Percentiles rank a stretch among this genome's conserved stretches.
Conservation (phyloP, 1,140 invertebrate genomes). For the Arion vulgaris region DNA sequence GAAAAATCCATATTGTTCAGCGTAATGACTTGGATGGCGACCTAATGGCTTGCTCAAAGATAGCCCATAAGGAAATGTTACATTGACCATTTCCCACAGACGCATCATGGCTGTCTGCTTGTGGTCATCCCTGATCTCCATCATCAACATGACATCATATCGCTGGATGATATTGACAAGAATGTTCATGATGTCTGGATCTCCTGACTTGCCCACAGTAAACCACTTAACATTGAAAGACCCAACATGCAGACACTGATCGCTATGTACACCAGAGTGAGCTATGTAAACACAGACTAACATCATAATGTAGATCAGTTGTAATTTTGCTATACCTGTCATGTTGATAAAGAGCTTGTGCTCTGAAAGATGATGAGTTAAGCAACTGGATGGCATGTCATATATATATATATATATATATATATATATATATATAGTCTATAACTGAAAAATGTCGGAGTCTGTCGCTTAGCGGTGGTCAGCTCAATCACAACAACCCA, state of each 20-base stretch:
- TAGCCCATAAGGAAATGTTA: neutral
- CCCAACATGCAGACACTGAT: neutral
- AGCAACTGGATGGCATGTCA: too few relatives aligned
- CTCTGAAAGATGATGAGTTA: neutral
- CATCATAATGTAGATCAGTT: neutral
- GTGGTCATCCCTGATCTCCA: slow-evolving; percentile 13
- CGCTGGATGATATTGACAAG: slow-evolving; percentile 10
- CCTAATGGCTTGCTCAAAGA: slow-evolving; percentile 1
- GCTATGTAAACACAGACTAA: neutral
- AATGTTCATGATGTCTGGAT: neutral
- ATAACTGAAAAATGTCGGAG: too few relatives aligned
- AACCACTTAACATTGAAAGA: slow-evolving; percentile 26
- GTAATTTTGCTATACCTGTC: neutral
- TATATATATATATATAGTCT: too few relatives aligned
- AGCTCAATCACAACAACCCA: too few relatives aligned
- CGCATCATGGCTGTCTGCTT: neutral
- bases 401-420: too few relatives aligned
- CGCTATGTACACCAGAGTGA: neutral
- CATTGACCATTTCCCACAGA: slow-evolving; percentile 1
- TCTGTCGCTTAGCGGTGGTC: too few relatives aligned
- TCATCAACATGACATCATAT: slow-evolving; percentile 23
- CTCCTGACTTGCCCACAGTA: neutral
- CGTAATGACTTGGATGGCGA: neutral
- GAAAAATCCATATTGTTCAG: slow-evolving; percentile 7
- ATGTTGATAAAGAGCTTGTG: neutral